Evolutionary conservation across 2,113 vertebrate species (phyloP).

Genomic region (Hippotragus niger): DNA sequence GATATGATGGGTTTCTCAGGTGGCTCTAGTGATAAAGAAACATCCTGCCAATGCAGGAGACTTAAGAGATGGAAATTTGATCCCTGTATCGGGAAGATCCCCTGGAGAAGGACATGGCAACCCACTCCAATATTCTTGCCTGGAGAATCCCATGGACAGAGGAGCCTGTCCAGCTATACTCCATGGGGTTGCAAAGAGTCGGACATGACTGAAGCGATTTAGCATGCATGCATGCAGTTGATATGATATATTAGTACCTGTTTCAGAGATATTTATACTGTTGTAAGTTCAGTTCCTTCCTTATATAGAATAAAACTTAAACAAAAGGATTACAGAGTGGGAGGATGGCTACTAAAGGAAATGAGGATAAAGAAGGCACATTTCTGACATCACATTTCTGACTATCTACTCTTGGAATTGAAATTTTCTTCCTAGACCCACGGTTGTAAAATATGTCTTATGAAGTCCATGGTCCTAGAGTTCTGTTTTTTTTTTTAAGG

Average conservation of each 20-base stretch:
- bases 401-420: neutral
- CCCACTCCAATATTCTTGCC: neutral
- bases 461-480: neutral
- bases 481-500: neutral
- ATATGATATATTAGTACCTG: neutral
- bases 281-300: neutral
- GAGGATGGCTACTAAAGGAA: neutral
- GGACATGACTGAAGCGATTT: neutral
- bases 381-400: neutral
- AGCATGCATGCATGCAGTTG: neutral
- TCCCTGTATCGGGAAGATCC: neutral
- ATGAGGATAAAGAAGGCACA: neutral
- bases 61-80: neutral
- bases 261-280: neutral
- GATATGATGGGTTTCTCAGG: neutral
- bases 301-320: neutral
- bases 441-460: neutral
- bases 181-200: neutral
- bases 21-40: neutral
- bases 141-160: neutral
- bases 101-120: neutral
- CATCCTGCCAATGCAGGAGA: neutral
- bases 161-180: neutral
- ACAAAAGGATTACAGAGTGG: neutral
- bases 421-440: neutral